Evolutionary conservation across 2,888 invertebrate genomes (phyloP).

Genomic region (Caenorhabditis sp.): DNA sequence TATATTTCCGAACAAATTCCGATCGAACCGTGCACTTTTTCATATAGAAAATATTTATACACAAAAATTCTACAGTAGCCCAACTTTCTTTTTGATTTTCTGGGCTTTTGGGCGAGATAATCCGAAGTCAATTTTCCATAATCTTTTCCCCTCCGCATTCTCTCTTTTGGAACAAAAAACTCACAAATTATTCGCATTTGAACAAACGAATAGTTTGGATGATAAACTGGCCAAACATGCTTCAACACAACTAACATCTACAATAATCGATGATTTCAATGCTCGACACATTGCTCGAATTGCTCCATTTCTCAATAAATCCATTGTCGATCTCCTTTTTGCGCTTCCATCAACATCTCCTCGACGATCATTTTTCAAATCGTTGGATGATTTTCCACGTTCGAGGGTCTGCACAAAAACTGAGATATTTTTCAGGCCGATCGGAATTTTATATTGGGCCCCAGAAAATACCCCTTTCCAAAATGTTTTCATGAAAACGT

Average conservation of each 20-base stretch:
- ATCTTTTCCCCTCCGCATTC: background rate
- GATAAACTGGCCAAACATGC: slow-evolving; percentile 95
- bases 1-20: no score
- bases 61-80: no score
- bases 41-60: no score
- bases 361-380: slow-evolving; percentile 13
- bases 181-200: slow-evolving; percentile 72
- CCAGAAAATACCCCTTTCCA: no score
- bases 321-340: slow-evolving; percentile 46
- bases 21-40: no score
- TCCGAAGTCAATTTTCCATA: no score
- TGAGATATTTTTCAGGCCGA: no score
- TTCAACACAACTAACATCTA: slow-evolving; percentile 91
- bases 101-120: no score
- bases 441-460: no score
- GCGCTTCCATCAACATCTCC: slow-evolving; percentile 20
- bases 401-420: slow-evolving; percentile 15
- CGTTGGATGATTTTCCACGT: slow-evolving; percentile 32
- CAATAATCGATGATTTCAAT: slow-evolving; percentile 85
- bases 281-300: slow-evolving; percentile 75
- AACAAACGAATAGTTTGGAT: slow-evolving; percentile 86
- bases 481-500: no score
- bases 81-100: no score
- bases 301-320: slow-evolving; percentile 57
- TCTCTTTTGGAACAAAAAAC: slow-evolving; percentile 7